A percentile compares a stretch with the other conserved stretches of the same genome.
phyloP scores from a whole-genome alignment of 1,140 invertebrate species.

The Solen grandis region DNA sequence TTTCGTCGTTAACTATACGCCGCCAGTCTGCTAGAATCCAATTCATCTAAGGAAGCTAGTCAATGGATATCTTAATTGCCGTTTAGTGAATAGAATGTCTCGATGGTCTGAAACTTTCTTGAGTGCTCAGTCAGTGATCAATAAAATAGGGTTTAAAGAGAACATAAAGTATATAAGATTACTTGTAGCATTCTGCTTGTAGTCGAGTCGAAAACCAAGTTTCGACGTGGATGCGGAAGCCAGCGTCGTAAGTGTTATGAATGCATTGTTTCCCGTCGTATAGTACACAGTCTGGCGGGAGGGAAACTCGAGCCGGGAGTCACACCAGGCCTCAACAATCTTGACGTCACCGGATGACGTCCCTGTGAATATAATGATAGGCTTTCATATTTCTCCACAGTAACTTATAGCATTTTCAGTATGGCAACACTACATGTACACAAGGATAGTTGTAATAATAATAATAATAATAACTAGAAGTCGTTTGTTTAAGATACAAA shows the following conservation, averaged over 20 bases:
- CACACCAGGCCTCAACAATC: constrained; percentile 44
- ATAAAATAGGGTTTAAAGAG: not conserved
- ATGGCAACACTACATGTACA: too few species aligned
- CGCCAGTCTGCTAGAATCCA: not conserved
- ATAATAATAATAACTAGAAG: too few species aligned
- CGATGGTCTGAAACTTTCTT: not conserved
- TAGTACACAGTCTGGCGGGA: constrained; percentile 15
- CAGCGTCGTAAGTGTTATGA: not conserved
- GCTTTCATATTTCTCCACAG: too few species aligned
- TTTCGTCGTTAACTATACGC: not conserved
- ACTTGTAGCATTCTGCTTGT: constrained; percentile 31
- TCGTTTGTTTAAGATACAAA: too few species aligned
- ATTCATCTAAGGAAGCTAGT: not conserved
- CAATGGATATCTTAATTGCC: not conserved
- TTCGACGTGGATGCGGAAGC: not conserved
- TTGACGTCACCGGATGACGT: too few species aligned
- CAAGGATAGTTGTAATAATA: too few species aligned
- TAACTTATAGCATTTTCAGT: too few species aligned
- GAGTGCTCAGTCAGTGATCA: not conserved
- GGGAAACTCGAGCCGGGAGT: constrained; percentile 34
- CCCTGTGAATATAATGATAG: too few species aligned
- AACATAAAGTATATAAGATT: too few species aligned
- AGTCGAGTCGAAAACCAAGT: constrained; percentile 27
- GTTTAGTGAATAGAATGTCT: too few species aligned
- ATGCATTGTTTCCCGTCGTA: constrained; percentile 21